These are phyloP conservation scores for Pampusana beccarii DNA, from an alignment of 2,113 vertebrate species.

Conservation along the genomic window DNA sequence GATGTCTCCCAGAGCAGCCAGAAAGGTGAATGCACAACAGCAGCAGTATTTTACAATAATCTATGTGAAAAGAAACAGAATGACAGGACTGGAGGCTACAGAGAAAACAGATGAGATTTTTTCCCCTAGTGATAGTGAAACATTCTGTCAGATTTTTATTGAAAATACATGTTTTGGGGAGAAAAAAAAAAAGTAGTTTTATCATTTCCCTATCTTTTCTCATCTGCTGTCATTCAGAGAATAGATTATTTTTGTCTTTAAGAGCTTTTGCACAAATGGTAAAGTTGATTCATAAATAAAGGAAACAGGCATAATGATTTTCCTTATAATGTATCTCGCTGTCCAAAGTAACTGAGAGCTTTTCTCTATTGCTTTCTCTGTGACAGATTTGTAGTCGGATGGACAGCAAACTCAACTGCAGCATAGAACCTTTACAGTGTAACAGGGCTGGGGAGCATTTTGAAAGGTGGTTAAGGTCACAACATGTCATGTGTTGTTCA, in stretches of 20 bases:
- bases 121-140: neutral
- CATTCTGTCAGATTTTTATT: neutral
- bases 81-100: neutral
- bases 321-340: neutral
- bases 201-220: neutral
- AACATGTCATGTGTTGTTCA: neutral
- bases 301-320: neutral
- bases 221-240: neutral
- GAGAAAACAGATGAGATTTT: neutral
- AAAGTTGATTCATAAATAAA: neutral
- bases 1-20: neutral
- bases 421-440: neutral
- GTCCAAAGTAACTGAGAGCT: neutral
- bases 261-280: neutral
- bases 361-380: neutral
- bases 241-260: neutral
- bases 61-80: neutral
- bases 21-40: conserved; percentile 4
- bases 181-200: neutral
- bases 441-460: neutral
- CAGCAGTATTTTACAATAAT: neutral
- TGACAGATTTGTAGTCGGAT: neutral
- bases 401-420: neutral
- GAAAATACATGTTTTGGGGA: neutral
- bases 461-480: neutral